These are phyloP conservation scores for Scaptomyza caliginosa DNA, from an alignment of 2,888 invertebrate genomes.

Conservation along the genomic window DNA sequence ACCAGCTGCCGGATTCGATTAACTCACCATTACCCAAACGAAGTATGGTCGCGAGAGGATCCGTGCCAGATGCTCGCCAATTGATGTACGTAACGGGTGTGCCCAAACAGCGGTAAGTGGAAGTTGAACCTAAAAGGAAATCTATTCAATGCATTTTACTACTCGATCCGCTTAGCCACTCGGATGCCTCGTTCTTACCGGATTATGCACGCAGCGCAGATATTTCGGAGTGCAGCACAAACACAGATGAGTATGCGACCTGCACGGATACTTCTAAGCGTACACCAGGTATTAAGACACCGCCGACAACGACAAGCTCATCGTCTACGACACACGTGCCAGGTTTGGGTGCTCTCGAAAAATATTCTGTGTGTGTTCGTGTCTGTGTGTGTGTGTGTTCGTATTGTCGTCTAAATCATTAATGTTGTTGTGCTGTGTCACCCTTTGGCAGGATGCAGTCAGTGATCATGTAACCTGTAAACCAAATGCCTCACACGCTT, in stretches of 20 bases:
- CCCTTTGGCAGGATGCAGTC: slow-evolving; percentile 25
- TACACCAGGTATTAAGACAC: slow-evolving; percentile 85
- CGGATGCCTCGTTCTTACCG: slow-evolving; percentile 64
- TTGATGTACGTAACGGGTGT: slow-evolving; percentile 60
- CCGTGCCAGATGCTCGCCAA: slow-evolving; percentile 63
- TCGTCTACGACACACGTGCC: slow-evolving; percentile 85
- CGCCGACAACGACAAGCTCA: slow-evolving; percentile 84
- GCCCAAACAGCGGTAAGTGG: slow-evolving; percentile 64
- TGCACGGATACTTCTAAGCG: slow-evolving; percentile 91
- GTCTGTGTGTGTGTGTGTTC: slow-evolving; percentile 31
- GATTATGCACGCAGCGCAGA: slow-evolving; percentile 86
- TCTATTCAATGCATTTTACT: not conserved
- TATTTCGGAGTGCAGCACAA: slow-evolving; percentile 93
- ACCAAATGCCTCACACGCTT: slow-evolving; percentile 33
- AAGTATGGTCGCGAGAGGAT: slow-evolving; percentile 47
- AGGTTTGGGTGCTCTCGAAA: slow-evolving; percentile 81
- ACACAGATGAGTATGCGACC: slow-evolving; percentile 94
- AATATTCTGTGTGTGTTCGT: slow-evolving; percentile 46
- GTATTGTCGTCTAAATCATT: slow-evolving; percentile 31
- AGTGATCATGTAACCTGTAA: slow-evolving; percentile 22
- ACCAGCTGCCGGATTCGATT: slow-evolving; percentile 35
- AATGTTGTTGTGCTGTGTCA: slow-evolving; percentile 42
- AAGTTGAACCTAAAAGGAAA: not conserved
- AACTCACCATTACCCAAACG: slow-evolving; percentile 63
- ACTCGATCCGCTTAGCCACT: slow-evolving; percentile 44